A percentile compares a stretch with the other conserved stretches of the same genome.
phyloP scores from a whole-genome alignment of 2,797 vertebrate species.

The Rhinophrynus dorsalis region DNA sequence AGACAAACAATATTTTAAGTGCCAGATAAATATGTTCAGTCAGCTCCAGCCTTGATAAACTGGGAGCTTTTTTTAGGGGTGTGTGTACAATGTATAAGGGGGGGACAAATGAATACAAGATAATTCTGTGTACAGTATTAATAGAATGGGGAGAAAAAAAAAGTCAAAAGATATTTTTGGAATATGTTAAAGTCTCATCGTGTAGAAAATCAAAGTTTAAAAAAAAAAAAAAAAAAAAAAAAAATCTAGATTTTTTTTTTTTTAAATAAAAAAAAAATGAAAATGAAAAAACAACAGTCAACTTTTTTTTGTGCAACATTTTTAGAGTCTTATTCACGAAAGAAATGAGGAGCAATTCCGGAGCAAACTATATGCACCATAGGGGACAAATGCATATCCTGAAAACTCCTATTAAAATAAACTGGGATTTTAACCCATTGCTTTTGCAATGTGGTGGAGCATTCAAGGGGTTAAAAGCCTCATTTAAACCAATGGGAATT shows the following conservation, averaged over 20 bases:
- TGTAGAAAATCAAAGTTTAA: too few relatives aligned
- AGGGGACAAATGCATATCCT: too few relatives aligned
- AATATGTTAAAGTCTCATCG: constrained; percentile 55
- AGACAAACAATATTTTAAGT: constrained; percentile 66
- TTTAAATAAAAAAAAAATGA: constrained; percentile 11
- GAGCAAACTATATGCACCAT: too few relatives aligned
- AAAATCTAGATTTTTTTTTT: too few relatives aligned
- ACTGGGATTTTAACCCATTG: too few relatives aligned
- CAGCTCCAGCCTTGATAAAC: constrained; percentile 41
- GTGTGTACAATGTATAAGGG: constrained; percentile 70
- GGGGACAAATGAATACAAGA: too few relatives aligned
- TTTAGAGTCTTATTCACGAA: too few relatives aligned
- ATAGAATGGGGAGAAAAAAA: constrained; percentile 63
- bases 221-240: constrained; percentile 2
- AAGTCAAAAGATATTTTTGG: constrained; percentile 77
- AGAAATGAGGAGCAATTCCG: too few relatives aligned
- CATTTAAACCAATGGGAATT: too few relatives aligned
- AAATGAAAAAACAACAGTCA: constrained; percentile 5
- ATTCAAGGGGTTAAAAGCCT: too few relatives aligned
- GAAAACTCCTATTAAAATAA: too few relatives aligned
- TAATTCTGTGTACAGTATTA: constrained; percentile 75
- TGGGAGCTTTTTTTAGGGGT: constrained; percentile 45
- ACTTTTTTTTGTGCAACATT: constrained; percentile 5
- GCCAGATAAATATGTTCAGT: constrained; percentile 62
- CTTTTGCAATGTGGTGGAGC: too few relatives aligned